Percentiles rank a stretch among this genome's conserved stretches.
phyloP scores from a whole-genome alignment of 2,888 invertebrate genomes.

The Achlya flavicornis region DNA sequence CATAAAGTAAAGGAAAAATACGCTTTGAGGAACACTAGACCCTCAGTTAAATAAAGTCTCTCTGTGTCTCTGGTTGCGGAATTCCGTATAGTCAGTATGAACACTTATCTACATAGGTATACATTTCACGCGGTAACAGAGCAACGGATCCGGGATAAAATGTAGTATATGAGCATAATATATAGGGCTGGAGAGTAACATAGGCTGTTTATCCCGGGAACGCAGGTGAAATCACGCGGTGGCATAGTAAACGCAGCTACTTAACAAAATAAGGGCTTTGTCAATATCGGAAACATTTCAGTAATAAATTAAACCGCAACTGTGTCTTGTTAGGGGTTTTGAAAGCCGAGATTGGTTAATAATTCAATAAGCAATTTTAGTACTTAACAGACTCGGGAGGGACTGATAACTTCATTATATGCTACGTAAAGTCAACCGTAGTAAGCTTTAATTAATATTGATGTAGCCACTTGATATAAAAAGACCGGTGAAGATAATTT shows the following conservation, averaged over 20 bases:
- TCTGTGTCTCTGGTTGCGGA: neutral
- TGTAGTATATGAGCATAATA: too few relatives aligned
- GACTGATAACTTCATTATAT: constrained; percentile 40
- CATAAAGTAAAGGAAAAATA: neutral
- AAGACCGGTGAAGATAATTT: neutral
- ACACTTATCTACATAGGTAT: too few relatives aligned
- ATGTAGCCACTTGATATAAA: neutral
- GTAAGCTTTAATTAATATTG: constrained; percentile 3
- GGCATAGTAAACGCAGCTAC: too few relatives aligned
- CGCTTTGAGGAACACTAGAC: neutral
- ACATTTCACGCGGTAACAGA: too few relatives aligned
- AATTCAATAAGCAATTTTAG: constrained; percentile 24
- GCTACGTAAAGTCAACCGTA: constrained; percentile 10
- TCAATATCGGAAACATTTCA: neutral
- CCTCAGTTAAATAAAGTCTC: neutral
- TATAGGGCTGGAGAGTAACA: too few relatives aligned
- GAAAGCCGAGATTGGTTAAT: constrained; percentile 39
- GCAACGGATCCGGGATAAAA: too few relatives aligned
- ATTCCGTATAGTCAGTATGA: neutral
- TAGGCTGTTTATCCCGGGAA: too few relatives aligned
- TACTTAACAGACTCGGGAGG: constrained; percentile 23
- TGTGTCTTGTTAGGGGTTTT: constrained; percentile 24
- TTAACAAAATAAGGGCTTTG: neutral
- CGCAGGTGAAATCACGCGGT: too few relatives aligned
- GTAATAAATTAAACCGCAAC: constrained; percentile 10